A percentile compares a stretch with the other conserved stretches of the same genome.
These are phyloP conservation scores for Tupaia chinensis DNA, from an alignment of 2,113 vertebrate genomes.

Conservation along the genomic window DNA sequence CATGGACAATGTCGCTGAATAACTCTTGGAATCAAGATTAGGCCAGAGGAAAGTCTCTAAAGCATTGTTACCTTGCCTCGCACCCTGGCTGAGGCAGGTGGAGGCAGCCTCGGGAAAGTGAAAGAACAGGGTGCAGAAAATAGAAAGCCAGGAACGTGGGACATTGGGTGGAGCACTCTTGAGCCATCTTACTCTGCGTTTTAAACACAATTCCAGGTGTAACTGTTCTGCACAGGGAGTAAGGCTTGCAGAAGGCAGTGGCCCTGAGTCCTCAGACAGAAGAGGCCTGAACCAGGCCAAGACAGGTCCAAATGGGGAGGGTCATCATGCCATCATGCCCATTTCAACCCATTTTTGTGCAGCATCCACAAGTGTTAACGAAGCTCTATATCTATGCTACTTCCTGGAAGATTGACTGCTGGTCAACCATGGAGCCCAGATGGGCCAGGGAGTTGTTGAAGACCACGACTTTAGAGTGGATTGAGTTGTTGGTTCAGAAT, in stretches of 20 bases:
- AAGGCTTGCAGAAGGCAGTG: too few relatives aligned
- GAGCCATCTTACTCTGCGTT: not conserved
- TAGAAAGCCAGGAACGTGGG: too few relatives aligned
- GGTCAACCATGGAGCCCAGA: too few relatives aligned
- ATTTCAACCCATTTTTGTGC: accelerated
- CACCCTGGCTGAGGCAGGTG: not conserved
- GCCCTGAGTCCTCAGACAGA: not conserved
- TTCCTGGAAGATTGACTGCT: too few relatives aligned
- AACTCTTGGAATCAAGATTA: not conserved
- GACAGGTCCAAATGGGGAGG: not conserved
- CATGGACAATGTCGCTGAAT: too few relatives aligned
- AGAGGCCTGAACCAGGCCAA: not conserved
- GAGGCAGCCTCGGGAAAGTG: too few relatives aligned
- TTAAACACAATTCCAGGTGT: not conserved
- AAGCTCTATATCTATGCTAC: too few relatives aligned
- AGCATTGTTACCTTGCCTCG: not conserved
- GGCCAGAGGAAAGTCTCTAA: not conserved
- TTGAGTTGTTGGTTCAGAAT: too few relatives aligned
- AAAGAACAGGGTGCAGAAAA: too few relatives aligned
- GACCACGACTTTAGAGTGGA: not conserved
- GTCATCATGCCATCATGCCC: too few relatives aligned
- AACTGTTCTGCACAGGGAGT: not conserved
- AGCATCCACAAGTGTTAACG: too few relatives aligned
- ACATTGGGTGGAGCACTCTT: accelerated
- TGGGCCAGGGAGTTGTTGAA: not conserved